phyloP scores from a whole-genome alignment of 2,797 vertebrate species.

The Toxotes lorentzi region DNA sequence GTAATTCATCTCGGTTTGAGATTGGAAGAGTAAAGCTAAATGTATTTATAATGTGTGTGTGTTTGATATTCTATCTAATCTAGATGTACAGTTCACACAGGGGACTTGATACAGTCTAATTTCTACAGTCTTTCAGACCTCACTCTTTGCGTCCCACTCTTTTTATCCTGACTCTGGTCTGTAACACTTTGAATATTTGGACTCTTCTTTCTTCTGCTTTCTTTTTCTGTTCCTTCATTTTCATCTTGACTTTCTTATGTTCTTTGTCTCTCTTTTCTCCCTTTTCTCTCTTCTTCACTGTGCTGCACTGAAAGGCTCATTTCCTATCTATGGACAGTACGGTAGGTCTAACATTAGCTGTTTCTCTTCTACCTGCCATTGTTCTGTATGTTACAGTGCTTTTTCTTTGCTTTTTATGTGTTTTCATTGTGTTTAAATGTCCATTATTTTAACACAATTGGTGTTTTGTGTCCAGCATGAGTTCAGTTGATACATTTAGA shows the following conservation, averaged over 20 bases:
- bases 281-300: slow-evolving; percentile 46
- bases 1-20: neutral
- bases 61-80: neutral
- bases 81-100: neutral
- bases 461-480: slow-evolving; percentile 31
- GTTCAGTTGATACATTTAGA: neutral
- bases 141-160: neutral
- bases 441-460: neutral
- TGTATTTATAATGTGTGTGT: neutral
- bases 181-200: slow-evolving; percentile 27
- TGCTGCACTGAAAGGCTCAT: slow-evolving; percentile 84
- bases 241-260: slow-evolving; percentile 52
- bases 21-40: neutral
- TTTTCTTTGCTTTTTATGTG: slow-evolving; percentile 24
- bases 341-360: slow-evolving; percentile 80
- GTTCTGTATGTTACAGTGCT: neutral
- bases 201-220: slow-evolving; percentile 31
- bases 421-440: slow-evolving; percentile 29
- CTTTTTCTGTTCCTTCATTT: slow-evolving; percentile 37
- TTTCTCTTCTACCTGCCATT: slow-evolving; percentile 32
- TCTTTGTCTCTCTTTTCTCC: slow-evolving; percentile 39
- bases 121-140: slow-evolving; percentile 24
- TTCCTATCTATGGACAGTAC: slow-evolving; percentile 88
- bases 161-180: slow-evolving; percentile 19
- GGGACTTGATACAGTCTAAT: slow-evolving; percentile 3